A percentile compares a stretch with the other conserved stretches of the same genome.
These are phyloP conservation scores for Campoletis sonorensis DNA, from an alignment of 1,140 invertebrate genomes.

Conservation along the genomic window DNA sequence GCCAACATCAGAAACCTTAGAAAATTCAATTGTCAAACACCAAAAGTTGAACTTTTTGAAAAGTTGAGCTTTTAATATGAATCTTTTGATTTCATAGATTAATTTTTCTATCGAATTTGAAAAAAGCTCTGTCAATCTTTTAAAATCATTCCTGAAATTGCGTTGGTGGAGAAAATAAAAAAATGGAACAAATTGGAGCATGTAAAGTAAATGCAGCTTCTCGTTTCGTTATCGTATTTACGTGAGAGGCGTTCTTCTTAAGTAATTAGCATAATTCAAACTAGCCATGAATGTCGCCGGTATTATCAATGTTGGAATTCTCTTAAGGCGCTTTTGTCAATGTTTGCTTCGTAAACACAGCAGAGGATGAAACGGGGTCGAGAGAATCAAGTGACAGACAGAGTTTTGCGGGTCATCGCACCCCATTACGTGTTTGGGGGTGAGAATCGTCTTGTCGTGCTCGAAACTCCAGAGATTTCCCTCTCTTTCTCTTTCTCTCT, in stretches of 20 bases:
- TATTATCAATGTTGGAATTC: constrained; percentile 3
- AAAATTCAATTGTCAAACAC: too few relatives aligned
- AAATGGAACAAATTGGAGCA: not conserved
- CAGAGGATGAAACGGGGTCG: constrained; percentile 18
- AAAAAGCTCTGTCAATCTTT: not conserved
- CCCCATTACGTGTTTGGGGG: constrained; percentile 25
- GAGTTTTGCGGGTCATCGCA: constrained; percentile 22
- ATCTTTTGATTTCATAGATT: too few relatives aligned
- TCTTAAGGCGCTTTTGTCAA: not conserved
- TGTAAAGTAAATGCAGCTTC: not conserved
- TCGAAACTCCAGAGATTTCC: not conserved
- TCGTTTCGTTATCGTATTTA: constrained; percentile 13
- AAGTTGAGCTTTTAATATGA: too few relatives aligned
- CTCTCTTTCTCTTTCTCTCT: not conserved
- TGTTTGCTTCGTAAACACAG: constrained; percentile 14
- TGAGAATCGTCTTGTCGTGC: constrained; percentile 19
- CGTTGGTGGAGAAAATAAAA: not conserved
- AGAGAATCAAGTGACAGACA: constrained; percentile 1
- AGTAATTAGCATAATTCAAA: constrained; percentile 25
- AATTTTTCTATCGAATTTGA: too few relatives aligned
- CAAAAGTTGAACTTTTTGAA: too few relatives aligned
- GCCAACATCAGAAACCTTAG: too few relatives aligned
- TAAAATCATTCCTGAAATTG: not conserved
- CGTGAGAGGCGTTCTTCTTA: not conserved
- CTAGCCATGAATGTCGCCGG: not conserved